A percentile compares a stretch with the other conserved stretches of the same genome.
These are phyloP conservation scores for Xestia ashworthii DNA, from an alignment of 2,888 invertebrate genomes.

Conservation along the genomic window DNA sequence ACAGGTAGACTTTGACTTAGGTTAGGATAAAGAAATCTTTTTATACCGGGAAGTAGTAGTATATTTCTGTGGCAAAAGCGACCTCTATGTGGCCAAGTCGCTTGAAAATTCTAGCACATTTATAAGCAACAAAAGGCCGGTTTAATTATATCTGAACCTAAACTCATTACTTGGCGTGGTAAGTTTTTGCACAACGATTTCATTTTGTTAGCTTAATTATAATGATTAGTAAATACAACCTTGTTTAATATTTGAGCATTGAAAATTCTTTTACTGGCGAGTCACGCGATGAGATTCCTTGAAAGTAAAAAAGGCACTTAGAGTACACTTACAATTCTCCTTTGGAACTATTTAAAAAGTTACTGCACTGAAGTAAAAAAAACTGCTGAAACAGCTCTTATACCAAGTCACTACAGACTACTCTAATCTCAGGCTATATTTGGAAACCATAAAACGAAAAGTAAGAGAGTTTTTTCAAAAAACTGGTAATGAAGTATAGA, in stretches of 20 bases:
- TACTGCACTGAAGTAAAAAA: background rate
- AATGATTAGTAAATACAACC: constrained; percentile 38
- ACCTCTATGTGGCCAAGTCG: background rate
- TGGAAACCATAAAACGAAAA: background rate
- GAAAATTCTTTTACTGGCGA: constrained; percentile 27
- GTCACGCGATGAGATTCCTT: constrained; percentile 44
- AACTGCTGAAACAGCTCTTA: background rate
- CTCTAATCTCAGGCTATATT: background rate
- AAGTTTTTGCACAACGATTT: constrained; percentile 54
- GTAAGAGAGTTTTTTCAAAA: background rate
- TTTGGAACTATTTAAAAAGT: background rate
- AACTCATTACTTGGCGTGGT: constrained; percentile 50
- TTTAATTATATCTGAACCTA: constrained; percentile 56
- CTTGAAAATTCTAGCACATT: background rate
- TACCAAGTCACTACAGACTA: constrained; percentile 7
- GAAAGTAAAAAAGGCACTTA: background rate
- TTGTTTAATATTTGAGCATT: constrained; percentile 27
- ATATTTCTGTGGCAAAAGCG: background rate
- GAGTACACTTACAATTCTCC: background rate
- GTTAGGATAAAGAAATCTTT: background rate
- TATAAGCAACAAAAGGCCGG: constrained; percentile 46
- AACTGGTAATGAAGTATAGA: too few species aligned
- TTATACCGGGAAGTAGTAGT: background rate
- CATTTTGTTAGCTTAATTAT: constrained; percentile 46
- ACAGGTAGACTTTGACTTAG: background rate